Percentiles rank a stretch among this genome's conserved stretches.
These are phyloP conservation scores for Lytechinus variegatus DNA, from an alignment of 35 echinoderm and acorn worm genomes.

Conservation along the genomic window DNA sequence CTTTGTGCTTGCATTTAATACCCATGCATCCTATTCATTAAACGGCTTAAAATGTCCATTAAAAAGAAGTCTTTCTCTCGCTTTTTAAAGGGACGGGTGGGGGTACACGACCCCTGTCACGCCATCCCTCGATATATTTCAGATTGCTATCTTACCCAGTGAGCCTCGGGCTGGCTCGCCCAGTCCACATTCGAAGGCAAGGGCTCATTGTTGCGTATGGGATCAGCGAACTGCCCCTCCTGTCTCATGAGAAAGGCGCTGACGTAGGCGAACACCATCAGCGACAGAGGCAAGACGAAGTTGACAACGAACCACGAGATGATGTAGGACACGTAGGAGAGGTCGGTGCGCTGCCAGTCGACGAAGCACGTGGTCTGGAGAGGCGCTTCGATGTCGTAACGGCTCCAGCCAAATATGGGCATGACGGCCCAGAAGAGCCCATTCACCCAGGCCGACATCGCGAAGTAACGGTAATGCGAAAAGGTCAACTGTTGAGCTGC, in stretches of 20 bases:
- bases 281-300: conserved; percentile 66
- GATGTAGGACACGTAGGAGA: conserved; percentile 67
- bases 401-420: conserved; percentile 82
- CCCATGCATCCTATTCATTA: too few species aligned
- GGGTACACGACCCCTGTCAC: too few species aligned
- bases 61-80: too few species aligned
- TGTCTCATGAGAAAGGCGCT: conserved; percentile 46
- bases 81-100: too few species aligned
- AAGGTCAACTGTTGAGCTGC: conserved; percentile 59
- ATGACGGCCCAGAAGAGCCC: conserved; percentile 85
- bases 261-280: conserved; percentile 71
- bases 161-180: conserved; percentile 74
- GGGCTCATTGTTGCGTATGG: background rate
- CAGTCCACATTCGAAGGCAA: conserved; percentile 69
- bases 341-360: conserved; percentile 68
- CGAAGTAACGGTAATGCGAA: conserved; percentile 59
- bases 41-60: too few species aligned
- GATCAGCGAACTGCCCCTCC: conserved; percentile 35
- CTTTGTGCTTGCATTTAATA: too few species aligned
- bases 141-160: background rate
- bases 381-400: conserved; percentile 67
- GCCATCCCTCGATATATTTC: background rate
- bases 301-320: conserved; percentile 57
- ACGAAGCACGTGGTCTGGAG: conserved; percentile 58
- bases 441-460: conserved; percentile 49